phyloP scores from a whole-genome alignment of 2,113 vertebrate genomes.

The Otolemur garnettii region DNA sequence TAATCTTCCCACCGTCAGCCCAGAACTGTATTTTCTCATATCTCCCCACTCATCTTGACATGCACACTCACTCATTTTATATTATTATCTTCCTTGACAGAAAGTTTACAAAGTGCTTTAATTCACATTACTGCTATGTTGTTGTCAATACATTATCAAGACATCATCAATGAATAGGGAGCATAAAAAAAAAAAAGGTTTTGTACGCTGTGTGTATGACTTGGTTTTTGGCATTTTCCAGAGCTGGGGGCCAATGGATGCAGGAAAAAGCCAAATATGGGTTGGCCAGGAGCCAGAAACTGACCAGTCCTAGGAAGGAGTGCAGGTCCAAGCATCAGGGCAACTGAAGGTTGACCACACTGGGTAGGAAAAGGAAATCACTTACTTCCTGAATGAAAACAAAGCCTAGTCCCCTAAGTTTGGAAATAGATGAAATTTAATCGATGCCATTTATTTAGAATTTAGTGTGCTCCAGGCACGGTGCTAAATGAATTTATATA shows the following conservation, averaged over 20 bases:
- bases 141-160: slow-evolving; percentile 1
- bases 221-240: slow-evolving; percentile 22
- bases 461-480: background rate
- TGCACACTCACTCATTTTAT: background rate
- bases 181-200: background rate
- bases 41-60: background rate
- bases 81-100: background rate
- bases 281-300: background rate
- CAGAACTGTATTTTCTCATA: background rate
- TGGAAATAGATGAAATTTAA: slow-evolving; percentile 39
- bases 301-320: background rate
- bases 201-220: background rate
- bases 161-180: background rate
- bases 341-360: background rate
- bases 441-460: background rate
- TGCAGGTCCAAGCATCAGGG: background rate
- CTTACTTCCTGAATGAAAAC: background rate
- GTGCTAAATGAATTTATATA: background rate
- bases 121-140: background rate
- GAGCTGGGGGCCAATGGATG: background rate
- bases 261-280: background rate
- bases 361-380: background rate
- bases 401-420: background rate
- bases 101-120: background rate
- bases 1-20: background rate